Evolutionary conservation across 1,140 invertebrate species (phyloP).

Genomic region (Zaprionus ghesquierei): DNA sequence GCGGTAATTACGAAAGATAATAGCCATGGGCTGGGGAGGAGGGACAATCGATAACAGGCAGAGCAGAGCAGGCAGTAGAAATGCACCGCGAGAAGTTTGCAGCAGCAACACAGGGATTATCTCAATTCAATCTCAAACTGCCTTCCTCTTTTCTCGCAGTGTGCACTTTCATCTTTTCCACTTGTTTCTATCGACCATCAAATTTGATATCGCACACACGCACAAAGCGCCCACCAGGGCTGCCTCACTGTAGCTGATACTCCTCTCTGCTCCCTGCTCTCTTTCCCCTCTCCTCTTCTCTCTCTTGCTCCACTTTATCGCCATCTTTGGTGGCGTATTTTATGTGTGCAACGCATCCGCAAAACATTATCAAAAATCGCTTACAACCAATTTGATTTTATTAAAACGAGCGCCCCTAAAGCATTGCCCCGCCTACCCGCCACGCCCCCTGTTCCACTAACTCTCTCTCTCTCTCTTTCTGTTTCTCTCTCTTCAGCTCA

Average conservation of each 20-base stretch:
- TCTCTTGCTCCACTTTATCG: conserved; percentile 7
- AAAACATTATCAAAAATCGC: conserved; percentile 54
- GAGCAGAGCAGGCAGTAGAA: neutral
- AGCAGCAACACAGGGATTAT: too few relatives aligned
- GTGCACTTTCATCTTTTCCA: conserved; percentile 12
- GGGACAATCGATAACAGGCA: neutral
- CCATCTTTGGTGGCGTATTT: conserved; percentile 15
- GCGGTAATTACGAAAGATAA: conserved; percentile 27
- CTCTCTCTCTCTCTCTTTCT: neutral
- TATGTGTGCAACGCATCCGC: conserved; percentile 33
- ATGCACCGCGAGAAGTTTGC: neutral
- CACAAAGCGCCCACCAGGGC: conserved; percentile 1
- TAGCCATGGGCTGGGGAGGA: neutral
- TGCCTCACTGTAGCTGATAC: neutral
- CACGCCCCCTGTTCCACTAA: neutral
- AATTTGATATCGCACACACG: conserved; percentile 24
- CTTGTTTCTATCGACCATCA: conserved; percentile 29
- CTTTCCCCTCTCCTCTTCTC: neutral
- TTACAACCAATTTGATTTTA: conserved; percentile 65
- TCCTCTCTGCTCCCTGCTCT: neutral
- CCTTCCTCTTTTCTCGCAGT: neutral
- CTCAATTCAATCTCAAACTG: too few relatives aligned
- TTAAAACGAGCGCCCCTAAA: conserved; percentile 52
- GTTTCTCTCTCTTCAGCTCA: conserved; percentile 10
- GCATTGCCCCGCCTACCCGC: neutral